Conservation (phyloP, 2,113 vertebrate species). For the Arenaria interpres region DNA sequence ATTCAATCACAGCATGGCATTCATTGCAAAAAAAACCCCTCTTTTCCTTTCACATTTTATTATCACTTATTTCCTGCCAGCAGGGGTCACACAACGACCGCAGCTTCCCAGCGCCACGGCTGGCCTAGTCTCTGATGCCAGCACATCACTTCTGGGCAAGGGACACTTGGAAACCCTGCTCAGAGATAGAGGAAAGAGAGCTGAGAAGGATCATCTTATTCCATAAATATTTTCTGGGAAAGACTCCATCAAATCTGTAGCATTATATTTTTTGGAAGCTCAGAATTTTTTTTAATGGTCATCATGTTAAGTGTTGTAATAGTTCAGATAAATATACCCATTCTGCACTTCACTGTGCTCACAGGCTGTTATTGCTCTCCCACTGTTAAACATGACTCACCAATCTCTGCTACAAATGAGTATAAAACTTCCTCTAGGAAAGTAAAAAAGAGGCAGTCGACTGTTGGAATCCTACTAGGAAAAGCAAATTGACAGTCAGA, state of each 20-base stretch:
- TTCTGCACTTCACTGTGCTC: background rate
- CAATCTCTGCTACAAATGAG: background rate
- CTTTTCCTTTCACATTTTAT: background rate
- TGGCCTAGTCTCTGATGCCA: background rate
- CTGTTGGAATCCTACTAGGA: background rate
- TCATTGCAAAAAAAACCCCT: background rate
- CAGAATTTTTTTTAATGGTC: background rate
- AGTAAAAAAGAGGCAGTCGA: background rate
- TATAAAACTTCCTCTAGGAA: background rate
- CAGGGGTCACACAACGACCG: background rate
- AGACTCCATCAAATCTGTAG: background rate
- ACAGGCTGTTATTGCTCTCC: background rate
- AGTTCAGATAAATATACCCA: background rate
- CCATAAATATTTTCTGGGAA: background rate
- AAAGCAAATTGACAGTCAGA: background rate
- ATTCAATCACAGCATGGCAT: background rate
- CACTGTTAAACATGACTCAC: background rate
- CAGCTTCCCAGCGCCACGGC: rapidly evolving
- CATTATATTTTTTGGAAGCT: background rate
- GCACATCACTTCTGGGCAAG: background rate
- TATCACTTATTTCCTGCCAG: background rate
- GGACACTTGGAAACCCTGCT: background rate
- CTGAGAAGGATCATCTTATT: background rate
- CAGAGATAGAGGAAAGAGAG: background rate
- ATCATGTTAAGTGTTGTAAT: background rate